Evolutionary conservation across 2,888 invertebrate species (phyloP).

Genomic region (Orthosia cruda): DNA sequence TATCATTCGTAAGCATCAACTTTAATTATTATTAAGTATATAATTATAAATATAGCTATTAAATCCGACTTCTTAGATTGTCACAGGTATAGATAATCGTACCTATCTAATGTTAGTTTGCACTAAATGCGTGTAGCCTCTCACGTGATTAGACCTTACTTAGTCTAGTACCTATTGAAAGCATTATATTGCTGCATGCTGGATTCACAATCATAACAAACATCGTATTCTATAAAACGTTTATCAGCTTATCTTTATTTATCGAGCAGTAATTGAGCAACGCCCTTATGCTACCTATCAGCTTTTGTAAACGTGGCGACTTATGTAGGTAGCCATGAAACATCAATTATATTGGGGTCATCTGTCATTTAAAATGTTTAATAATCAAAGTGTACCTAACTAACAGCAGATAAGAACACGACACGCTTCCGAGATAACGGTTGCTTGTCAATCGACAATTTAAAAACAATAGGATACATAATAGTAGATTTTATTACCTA

Average conservation of each 20-base stretch:
- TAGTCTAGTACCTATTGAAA: conserved; percentile 11
- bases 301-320: conserved; percentile 71
- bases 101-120: conserved; percentile 7
- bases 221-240: conserved; percentile 40
- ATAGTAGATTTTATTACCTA: not conserved
- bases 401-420: conserved; percentile 18
- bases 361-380: conserved; percentile 49
- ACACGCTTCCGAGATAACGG: conserved; percentile 36
- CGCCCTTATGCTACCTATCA: conserved; percentile 69
- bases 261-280: conserved; percentile 65
- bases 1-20: no score
- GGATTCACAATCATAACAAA: conserved; percentile 34
- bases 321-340: conserved; percentile 54
- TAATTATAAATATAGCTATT: no score
- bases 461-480: conserved; percentile 15
- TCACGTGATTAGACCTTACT: conserved; percentile 31
- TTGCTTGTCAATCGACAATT: conserved; percentile 1
- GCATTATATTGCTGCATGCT: conserved; percentile 29
- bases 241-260: conserved; percentile 74
- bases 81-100: not conserved
- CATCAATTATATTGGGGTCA: conserved; percentile 64
- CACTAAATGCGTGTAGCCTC: conserved; percentile 5
- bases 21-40: no score
- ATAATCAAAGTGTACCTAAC: conserved; percentile 43
- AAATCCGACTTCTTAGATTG: no score